phyloP scores from a whole-genome alignment of 2,888 invertebrate genomes.

The Apomyelois bistriatella region DNA sequence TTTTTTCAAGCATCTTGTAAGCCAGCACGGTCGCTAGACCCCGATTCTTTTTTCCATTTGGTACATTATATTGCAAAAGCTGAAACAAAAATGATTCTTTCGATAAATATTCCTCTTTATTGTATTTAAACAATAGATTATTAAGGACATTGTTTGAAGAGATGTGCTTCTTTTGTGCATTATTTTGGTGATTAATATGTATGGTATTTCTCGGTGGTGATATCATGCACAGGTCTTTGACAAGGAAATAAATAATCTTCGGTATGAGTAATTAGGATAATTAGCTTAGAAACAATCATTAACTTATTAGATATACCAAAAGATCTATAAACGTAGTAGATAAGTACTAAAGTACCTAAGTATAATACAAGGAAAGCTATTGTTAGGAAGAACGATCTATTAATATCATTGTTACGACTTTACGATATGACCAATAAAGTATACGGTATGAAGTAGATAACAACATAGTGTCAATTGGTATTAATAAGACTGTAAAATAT shows the following conservation, averaged over 20 bases:
- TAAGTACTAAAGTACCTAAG: too few species aligned
- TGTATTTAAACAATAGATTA: constrained; percentile 2
- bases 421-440: too few species aligned
- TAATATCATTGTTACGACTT: too few species aligned
- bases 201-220: neutral
- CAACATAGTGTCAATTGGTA: constrained; percentile 1
- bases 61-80: constrained; percentile 95
- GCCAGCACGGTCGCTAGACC: constrained; percentile 87
- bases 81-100: constrained; percentile 57
- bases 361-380: too few species aligned
- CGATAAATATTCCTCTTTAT: neutral
- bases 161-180: neutral
- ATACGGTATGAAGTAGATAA: neutral
- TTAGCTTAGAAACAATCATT: too few species aligned
- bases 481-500: neutral
- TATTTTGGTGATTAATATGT: neutral
- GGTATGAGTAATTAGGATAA: neutral
- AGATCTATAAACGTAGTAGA: too few species aligned
- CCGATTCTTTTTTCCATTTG: constrained; percentile 92
- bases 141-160: neutral
- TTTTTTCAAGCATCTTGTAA: constrained; percentile 85
- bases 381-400: too few species aligned
- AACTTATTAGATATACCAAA: too few species aligned
- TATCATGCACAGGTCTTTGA: constrained; percentile 3
- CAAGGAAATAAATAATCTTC: neutral